These are phyloP conservation scores for Melanostoma mellinum DNA, from an alignment of 2,888 invertebrate species.

Conservation along the genomic window DNA sequence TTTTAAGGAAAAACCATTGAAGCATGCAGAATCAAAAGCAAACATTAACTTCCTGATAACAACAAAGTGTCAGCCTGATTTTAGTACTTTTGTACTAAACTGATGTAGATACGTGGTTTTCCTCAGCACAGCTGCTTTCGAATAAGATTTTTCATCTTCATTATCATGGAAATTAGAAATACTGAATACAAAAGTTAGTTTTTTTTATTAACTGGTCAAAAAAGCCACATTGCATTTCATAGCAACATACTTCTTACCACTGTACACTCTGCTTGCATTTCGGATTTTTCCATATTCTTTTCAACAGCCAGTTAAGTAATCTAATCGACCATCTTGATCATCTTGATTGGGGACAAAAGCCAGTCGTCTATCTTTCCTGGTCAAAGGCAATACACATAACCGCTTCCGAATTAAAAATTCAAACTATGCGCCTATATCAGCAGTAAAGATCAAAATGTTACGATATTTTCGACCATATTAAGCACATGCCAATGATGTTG, in stretches of 20 bases:
- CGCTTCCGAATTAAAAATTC: slow-evolving; percentile 68
- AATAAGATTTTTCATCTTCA: neutral
- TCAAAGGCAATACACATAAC: slow-evolving; percentile 11
- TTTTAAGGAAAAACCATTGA: no score
- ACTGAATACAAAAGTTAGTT: no score
- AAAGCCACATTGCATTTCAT: slow-evolving; percentile 32
- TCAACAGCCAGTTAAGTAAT: slow-evolving; percentile 42
- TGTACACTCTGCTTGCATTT: slow-evolving; percentile 15
- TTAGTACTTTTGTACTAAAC: no score
- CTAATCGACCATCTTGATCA: slow-evolving; percentile 66
- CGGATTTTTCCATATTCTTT: neutral
- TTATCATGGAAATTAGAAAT: neutral
- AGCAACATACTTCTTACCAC: neutral
- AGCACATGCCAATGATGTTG: slow-evolving; percentile 51
- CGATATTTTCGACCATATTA: slow-evolving; percentile 67
- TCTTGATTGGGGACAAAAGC: slow-evolving; percentile 49
- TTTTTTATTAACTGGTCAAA: neutral
- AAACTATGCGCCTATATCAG: slow-evolving; percentile 46
- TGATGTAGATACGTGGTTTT: no score
- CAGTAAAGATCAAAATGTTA: slow-evolving; percentile 70
- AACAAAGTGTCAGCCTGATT: no score
- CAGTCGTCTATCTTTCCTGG: neutral
- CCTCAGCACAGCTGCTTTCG: no score
- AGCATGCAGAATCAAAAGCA: no score
- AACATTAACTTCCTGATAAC: no score